phyloP scores from a whole-genome alignment of 2,797 vertebrate genomes.

The Tapera naevia region DNA sequence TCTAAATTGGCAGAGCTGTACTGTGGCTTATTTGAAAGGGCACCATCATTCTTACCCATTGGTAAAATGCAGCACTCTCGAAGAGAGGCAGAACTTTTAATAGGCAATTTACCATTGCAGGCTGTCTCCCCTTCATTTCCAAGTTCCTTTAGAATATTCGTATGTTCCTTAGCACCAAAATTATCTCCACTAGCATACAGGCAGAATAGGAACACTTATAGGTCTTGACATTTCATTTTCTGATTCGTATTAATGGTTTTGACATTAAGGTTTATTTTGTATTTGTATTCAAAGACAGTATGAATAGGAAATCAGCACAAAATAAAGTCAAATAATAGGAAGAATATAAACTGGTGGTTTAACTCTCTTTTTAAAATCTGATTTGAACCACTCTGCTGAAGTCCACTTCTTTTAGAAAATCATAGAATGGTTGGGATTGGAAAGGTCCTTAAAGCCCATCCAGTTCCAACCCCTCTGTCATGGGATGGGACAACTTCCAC shows the following conservation, averaged over 20 bases:
- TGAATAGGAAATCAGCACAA: not conserved
- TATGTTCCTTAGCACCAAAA: not conserved
- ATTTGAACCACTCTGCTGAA: not conserved
- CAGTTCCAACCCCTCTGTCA: no score
- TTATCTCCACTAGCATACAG: not conserved
- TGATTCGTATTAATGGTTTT: slow-evolving; percentile 2
- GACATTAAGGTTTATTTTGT: not conserved
- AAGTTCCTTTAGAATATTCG: not conserved
- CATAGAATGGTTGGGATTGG: no score
- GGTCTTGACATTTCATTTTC: not conserved
- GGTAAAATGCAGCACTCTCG: not conserved
- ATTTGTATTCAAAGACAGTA: not conserved
- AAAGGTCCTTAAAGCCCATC: no score
- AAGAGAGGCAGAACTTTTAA: not conserved
- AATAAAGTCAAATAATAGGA: not conserved
- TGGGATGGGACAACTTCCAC: no score
- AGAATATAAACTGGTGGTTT: not conserved
- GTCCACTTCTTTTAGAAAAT: not conserved
- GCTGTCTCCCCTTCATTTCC: not conserved
- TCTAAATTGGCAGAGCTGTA: not conserved
- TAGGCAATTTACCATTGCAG: not conserved
- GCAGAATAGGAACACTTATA: not conserved
- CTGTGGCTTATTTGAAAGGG: not conserved
- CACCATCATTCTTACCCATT: not conserved
- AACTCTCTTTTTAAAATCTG: not conserved